Base-by-base conservation (phyloP, 2,113 vertebrate species). In the Melanerpes aurifrons region DNA sequence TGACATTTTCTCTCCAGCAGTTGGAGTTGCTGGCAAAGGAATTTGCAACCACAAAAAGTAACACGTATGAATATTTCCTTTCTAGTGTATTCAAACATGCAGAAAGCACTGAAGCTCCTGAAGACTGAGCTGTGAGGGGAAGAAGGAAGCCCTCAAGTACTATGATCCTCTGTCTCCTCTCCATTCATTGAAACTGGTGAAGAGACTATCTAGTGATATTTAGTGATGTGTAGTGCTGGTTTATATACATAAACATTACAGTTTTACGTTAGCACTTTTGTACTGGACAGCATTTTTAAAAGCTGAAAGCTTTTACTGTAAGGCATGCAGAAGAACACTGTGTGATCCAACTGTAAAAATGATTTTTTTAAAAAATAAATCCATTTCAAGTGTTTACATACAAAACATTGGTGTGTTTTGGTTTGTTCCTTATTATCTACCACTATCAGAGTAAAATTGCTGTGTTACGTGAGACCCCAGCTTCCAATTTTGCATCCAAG, bases 1-100 rank as follows among this genome's bases (percentile, higher is more conserved):
- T 24, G 21, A 15, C 19, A 21, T 69, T 87, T 78, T 89, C 64
- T 84, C 72, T 50, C 18, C n/a, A 53, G 29, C n/a, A 26, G 31
- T n/a, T 89, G 35, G 37, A 89, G 68, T 31, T 5, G 3, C 50
- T 68, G 61, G 40, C 45, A 64, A 22, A 82, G 45, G 82, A 79
- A 85, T 56, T 4, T 73, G 64, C 56, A 77, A 64, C 28, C 21
- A 53, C 12, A 13, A 96, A 92, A 94, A 94, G 92, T 93, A 95
- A 76, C 63, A 48, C n/a, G 28, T 67, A 69, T 83, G 16, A 31
- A 54, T 95, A 62, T 91, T 94, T 96, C 24, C 48, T 93, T 93
- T 90, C 74, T 43, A 98, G 98, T 98, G 90, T 48, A 94, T 6
- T 87, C 97, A 94, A 98, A 98, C 91, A 98, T 98, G 98, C 98